These are phyloP conservation scores for Lutjanus erythropterus DNA, from an alignment of 2,113 vertebrate species.

Conservation along the genomic window DNA sequence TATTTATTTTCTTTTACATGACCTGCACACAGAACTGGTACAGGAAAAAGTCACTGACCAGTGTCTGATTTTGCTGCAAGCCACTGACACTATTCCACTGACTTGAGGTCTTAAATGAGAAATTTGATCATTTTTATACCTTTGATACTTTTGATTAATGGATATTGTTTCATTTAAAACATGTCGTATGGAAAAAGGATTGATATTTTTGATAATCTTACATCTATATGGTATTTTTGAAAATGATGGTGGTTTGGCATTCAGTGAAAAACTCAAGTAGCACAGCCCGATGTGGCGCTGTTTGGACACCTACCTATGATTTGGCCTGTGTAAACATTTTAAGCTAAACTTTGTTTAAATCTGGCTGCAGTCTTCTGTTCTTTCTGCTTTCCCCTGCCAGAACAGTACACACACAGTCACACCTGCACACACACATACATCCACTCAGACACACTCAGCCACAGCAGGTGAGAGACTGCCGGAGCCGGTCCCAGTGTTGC, in stretches of 20 bases:
- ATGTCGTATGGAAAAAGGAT: no score
- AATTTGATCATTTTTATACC: no score
- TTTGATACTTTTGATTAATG: no score
- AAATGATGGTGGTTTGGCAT: neutral
- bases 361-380: slow-evolving; percentile 27
- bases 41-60: no score
- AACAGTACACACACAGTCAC: slow-evolving; percentile 38
- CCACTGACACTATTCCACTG: no score
- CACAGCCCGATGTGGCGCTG: neutral
- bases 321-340: slow-evolving; percentile 1
- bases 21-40: no score
- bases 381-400: slow-evolving; percentile 26
- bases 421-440: slow-evolving; percentile 48
- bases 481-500: slow-evolving; percentile 83
- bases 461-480: slow-evolving; percentile 87
- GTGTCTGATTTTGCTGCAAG: no score
- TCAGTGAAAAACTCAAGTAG: neutral
- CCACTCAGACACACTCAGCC: slow-evolving; percentile 67
- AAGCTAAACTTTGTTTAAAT: slow-evolving; percentile 12
- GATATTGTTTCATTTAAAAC: no score
- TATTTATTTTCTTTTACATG: no score
- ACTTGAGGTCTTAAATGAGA: no score
- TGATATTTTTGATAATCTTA: no score
- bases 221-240: neutral
- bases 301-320: neutral